A percentile compares a stretch with the other conserved stretches of the same genome.
Evolutionary conservation across 2,113 vertebrate species (phyloP).

Genomic region (Chaetura pelagica): DNA sequence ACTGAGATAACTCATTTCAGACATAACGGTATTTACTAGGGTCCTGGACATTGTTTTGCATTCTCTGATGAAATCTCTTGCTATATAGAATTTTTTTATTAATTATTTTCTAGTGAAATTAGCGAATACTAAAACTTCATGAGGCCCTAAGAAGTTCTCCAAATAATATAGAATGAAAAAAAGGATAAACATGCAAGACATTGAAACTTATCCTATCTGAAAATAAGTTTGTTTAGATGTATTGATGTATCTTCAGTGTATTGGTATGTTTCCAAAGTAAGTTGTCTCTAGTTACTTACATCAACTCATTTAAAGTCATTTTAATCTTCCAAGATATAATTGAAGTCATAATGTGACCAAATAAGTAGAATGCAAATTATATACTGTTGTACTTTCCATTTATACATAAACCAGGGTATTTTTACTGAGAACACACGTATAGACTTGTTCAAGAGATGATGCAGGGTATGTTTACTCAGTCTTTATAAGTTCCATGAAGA

Average conservation of each 20-base stretch:
- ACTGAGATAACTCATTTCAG: slow-evolving; percentile 90
- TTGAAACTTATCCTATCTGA: not conserved
- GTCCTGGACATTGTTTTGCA: slow-evolving; percentile 74
- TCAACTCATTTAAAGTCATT: not conserved
- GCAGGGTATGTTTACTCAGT: not conserved
- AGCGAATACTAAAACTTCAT: not conserved
- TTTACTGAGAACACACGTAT: not conserved
- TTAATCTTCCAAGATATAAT: not conserved
- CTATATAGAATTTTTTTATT: slow-evolving; percentile 45
- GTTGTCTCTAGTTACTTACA: not conserved
- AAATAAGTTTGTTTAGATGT: not conserved
- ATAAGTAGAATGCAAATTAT: not conserved
- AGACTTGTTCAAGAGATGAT: not conserved
- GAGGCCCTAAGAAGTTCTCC: not conserved
- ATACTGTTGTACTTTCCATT: not conserved
- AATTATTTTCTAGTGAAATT: slow-evolving; percentile 41
- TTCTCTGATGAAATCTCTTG: slow-evolving; percentile 59
- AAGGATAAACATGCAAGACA: not conserved
- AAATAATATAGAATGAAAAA: not conserved
- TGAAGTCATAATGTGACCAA: not conserved
- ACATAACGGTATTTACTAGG: slow-evolving; percentile 83
- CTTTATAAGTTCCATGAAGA: not conserved
- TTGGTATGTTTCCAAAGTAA: not conserved
- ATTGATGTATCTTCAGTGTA: not conserved
- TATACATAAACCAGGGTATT: not conserved